These are phyloP conservation scores for Rhagonycha fulva DNA, from an alignment of 2,888 invertebrate genomes.

Conservation along the genomic window DNA sequence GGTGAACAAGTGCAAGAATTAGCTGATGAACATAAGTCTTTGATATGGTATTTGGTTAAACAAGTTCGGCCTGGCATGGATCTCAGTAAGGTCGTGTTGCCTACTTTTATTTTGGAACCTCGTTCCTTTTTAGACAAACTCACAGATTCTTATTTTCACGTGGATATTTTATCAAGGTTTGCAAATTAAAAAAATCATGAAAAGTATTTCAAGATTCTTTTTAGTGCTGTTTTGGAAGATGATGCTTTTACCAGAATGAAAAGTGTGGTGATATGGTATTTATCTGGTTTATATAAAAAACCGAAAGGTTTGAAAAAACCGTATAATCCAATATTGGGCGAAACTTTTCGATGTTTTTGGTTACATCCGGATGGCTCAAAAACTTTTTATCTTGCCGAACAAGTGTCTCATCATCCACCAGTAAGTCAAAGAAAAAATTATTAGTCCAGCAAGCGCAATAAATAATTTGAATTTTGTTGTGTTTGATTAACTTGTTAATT, in stretches of 20 bases:
- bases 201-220: background rate
- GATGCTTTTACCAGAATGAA: conserved; percentile 92
- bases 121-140: conserved; percentile 92
- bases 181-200: conserved; percentile 30
- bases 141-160: conserved; percentile 92
- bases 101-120: conserved; percentile 93
- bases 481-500: background rate
- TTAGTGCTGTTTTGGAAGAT: conserved; percentile 80
- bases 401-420: conserved; percentile 95
- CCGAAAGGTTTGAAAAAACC: conserved; percentile 95
- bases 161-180: conserved; percentile 84
- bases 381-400: conserved; percentile 92
- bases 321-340: conserved; percentile 93
- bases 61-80: conserved; percentile 97
- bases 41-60: conserved; percentile 93
- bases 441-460: background rate
- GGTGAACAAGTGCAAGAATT: conserved; percentile 90
- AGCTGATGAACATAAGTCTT: conserved; percentile 91
- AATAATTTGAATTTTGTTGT: too few species aligned
- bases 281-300: conserved; percentile 92
- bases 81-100: conserved; percentile 88
- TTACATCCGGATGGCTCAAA: conserved; percentile 78
- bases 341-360: conserved; percentile 92
- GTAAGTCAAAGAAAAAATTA: conserved; percentile 53
- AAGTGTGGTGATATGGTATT: conserved; percentile 85